A percentile compares a stretch with the other conserved stretches of the same genome.
Conservation (phyloP, 2,797 vertebrate species). For the Pogoniulus pusillus region DNA sequence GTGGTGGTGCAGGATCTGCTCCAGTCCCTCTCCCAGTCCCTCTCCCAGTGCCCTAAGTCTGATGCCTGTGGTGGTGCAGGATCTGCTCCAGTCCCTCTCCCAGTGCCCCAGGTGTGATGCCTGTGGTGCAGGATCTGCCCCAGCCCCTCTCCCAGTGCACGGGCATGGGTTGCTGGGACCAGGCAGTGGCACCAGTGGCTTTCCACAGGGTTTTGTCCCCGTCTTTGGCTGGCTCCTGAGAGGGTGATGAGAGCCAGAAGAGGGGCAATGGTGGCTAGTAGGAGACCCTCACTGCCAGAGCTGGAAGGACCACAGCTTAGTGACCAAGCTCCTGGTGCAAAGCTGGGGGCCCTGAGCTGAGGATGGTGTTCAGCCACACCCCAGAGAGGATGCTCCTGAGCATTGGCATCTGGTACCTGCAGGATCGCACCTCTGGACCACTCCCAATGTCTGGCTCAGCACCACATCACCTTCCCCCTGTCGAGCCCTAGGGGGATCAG, state of each 20-base stretch:
- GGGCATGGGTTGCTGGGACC: accelerated
- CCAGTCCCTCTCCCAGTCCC: too few species aligned
- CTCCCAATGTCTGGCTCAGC: neutral
- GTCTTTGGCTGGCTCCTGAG: neutral
- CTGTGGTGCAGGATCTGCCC: too few species aligned
- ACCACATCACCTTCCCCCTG: neutral
- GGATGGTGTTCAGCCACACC: neutral
- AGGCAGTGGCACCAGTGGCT: accelerated
- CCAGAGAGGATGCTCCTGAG: neutral
- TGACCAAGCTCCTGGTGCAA: neutral
- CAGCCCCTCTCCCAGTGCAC: too few species aligned
- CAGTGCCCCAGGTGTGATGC: accelerated
- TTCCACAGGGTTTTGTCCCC: neutral
- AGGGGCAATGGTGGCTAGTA: neutral
- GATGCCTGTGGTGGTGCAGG: too few species aligned
- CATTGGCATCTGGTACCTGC: accelerated
- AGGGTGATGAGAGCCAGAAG: neutral
- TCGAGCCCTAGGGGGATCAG: too few species aligned
- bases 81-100: too few species aligned
- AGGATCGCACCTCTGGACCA: accelerated
- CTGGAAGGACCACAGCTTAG: neutral
- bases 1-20: too few species aligned
- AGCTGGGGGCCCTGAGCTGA: accelerated
- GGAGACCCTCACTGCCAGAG: neutral
- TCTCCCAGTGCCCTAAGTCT: too few species aligned